These are phyloP conservation scores for Charanyca ferruginea DNA, from an alignment of 2,888 invertebrate genomes.

Conservation along the genomic window DNA sequence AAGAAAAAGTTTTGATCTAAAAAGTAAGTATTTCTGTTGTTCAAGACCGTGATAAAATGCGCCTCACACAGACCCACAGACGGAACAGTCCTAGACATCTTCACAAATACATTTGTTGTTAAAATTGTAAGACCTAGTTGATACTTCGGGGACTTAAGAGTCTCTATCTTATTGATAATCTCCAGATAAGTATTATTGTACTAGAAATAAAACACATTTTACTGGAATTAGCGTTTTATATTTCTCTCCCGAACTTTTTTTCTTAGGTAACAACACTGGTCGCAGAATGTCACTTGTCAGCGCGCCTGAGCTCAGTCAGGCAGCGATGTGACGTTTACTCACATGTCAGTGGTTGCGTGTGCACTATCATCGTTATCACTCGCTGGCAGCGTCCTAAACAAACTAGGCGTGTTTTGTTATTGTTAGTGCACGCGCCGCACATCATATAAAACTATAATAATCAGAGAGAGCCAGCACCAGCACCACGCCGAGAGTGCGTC, in stretches of 20 bases:
- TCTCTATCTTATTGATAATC: constrained; percentile 73
- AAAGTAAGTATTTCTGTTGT: constrained; percentile 14
- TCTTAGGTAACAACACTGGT: constrained; percentile 48
- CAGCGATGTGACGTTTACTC: constrained; percentile 28
- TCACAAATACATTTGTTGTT: constrained; percentile 54
- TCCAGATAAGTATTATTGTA: constrained; percentile 79
- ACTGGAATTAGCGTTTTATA: constrained; percentile 74
- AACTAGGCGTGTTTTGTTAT: constrained; percentile 53
- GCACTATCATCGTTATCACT: constrained; percentile 48
- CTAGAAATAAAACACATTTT: constrained; percentile 86
- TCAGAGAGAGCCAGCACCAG: constrained; percentile 2
- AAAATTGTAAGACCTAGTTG: constrained; percentile 63
- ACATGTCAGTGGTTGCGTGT: constrained; percentile 19
- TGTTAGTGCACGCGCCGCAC: constrained; percentile 8
- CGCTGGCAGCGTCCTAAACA: constrained; percentile 34
- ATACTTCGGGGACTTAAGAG: constrained; percentile 61
- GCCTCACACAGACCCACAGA: constrained; percentile 1
- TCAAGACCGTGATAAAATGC: constrained; percentile 1
- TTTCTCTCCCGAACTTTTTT: constrained; percentile 11
- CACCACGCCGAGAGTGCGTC: constrained; percentile 12
- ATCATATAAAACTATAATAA: constrained; percentile 5
- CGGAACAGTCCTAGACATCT: constrained; percentile 6
- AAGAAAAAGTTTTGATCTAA: constrained; percentile 1
- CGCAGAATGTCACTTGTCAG: constrained; percentile 42
- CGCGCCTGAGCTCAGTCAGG: background rate